These are phyloP conservation scores for Heliconius melpomene DNA, from an alignment of 1,140 invertebrate genomes.

Conservation along the genomic window DNA sequence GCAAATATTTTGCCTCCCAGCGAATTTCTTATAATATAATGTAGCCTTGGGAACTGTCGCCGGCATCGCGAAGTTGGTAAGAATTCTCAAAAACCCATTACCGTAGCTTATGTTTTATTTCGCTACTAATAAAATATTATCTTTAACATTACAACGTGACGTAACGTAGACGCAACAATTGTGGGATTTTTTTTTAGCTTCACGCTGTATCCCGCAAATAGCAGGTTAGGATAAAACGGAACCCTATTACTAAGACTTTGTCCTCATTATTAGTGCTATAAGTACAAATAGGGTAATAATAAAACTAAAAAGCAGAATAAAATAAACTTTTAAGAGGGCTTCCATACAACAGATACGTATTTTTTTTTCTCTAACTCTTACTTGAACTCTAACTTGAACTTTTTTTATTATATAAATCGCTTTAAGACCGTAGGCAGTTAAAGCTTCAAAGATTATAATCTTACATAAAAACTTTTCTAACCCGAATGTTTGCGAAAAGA, in stretches of 20 bases:
- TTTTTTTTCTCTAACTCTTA: no score
- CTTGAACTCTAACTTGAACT: no score
- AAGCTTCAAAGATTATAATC: background rate
- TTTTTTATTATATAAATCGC: background rate
- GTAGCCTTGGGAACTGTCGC: background rate
- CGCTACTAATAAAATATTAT: background rate
- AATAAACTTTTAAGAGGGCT: no score
- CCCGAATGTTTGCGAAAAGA: constrained; percentile 12
- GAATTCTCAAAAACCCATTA: constrained; percentile 1
- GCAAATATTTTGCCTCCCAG: background rate
- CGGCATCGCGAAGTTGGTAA: background rate
- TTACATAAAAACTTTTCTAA: constrained; percentile 7
- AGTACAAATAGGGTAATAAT: no score
- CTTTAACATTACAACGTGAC: background rate
- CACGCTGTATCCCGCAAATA: no score
- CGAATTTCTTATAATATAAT: background rate
- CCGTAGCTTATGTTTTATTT: background rate
- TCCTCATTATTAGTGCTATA: no score
- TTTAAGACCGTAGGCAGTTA: background rate
- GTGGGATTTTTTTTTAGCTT: no score
- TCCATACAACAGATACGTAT: no score
- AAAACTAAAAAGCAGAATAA: no score
- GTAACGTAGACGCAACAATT: no score
- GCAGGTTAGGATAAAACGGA: no score
- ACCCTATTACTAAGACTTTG: no score